Evolutionary conservation across 2,113 vertebrate species (phyloP).

Genomic region (Channa argus): DNA sequence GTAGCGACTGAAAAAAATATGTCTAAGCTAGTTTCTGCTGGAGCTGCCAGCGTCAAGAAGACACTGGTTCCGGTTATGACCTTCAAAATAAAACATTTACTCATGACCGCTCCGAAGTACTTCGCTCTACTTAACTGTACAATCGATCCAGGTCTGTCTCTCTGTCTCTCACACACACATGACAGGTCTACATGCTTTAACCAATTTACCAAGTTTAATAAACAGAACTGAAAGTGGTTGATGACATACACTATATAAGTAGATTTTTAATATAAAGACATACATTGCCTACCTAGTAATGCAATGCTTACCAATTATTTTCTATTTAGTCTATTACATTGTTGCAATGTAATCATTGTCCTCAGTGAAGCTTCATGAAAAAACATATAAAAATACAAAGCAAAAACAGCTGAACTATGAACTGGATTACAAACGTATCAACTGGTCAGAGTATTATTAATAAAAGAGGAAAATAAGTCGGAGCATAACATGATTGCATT

Average conservation of each 20-base stretch:
- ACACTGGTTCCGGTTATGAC: conserved; percentile 3
- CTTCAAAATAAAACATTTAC: conserved; percentile 58
- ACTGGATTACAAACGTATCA: conserved; percentile 28
- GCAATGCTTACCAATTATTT: conserved; percentile 18
- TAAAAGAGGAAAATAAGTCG: conserved; percentile 33
- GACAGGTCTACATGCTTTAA: background rate
- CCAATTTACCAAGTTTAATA: conserved; percentile 46
- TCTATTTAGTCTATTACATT: conserved; percentile 63
- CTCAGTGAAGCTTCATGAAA: conserved; percentile 56
- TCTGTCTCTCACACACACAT: too few relatives aligned
- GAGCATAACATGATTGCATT: conserved; percentile 14
- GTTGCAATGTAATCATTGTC: conserved; percentile 71
- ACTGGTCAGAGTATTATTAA: conserved; percentile 27
- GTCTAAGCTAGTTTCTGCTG: too few relatives aligned
- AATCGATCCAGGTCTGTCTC: too few relatives aligned
- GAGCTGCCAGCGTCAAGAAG: background rate
- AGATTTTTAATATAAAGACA: conserved; percentile 68
- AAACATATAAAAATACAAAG: conserved; percentile 56
- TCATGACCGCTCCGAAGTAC: too few relatives aligned
- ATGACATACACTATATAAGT: conserved; percentile 37
- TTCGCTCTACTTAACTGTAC: too few relatives aligned
- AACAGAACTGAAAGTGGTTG: conserved; percentile 32
- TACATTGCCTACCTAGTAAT: conserved; percentile 43
- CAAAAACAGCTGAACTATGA: conserved; percentile 14
- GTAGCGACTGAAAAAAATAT: fast-evolving